A percentile compares a stretch with the other conserved stretches of the same genome.
These are phyloP conservation scores for Enteromius thamalakanensis DNA, from an alignment of 2,797 vertebrate species.

Conservation along the genomic window DNA sequence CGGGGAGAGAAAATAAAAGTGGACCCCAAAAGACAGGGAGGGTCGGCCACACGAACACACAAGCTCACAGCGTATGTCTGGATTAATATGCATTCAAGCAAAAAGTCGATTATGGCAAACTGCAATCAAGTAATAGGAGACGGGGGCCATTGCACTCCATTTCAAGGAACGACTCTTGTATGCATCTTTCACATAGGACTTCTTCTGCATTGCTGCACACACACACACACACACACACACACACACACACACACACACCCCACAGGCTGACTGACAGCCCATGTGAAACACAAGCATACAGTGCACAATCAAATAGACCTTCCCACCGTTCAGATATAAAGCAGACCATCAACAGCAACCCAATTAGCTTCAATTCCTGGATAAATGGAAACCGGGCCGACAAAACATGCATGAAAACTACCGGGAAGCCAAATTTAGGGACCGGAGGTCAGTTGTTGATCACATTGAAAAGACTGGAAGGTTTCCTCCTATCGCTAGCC, in stretches of 20 bases:
- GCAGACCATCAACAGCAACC: constrained; percentile 12
- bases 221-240: no score
- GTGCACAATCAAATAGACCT: constrained; percentile 27
- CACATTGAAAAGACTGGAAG: neutral
- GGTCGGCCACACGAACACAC: neutral
- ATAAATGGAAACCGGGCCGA: neutral
- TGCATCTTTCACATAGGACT: constrained; percentile 11
- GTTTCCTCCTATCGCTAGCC: neutral
- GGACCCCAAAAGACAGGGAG: constrained; percentile 23
- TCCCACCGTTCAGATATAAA: constrained; percentile 25
- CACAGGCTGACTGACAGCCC: neutral
- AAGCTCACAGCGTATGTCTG: constrained; percentile 20
- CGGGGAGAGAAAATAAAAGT: neutral
- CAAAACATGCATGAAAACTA: neutral
- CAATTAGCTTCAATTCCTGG: neutral
- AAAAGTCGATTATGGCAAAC: constrained; percentile 19
- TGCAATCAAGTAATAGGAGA: constrained; percentile 35
- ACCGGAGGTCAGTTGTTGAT: neutral
- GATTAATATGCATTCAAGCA: constrained; percentile 8
- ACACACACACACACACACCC: neutral
- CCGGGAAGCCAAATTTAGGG: neutral
- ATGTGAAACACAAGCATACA: constrained; percentile 4
- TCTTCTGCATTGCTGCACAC: neutral
- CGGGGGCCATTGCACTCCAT: neutral
- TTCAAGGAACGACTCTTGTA: constrained; percentile 1